Evolutionary conservation across 2,888 invertebrate species (phyloP), one percentile per base, ranked within the genome.

Genomic region (Zele albiditarsus): DNA sequence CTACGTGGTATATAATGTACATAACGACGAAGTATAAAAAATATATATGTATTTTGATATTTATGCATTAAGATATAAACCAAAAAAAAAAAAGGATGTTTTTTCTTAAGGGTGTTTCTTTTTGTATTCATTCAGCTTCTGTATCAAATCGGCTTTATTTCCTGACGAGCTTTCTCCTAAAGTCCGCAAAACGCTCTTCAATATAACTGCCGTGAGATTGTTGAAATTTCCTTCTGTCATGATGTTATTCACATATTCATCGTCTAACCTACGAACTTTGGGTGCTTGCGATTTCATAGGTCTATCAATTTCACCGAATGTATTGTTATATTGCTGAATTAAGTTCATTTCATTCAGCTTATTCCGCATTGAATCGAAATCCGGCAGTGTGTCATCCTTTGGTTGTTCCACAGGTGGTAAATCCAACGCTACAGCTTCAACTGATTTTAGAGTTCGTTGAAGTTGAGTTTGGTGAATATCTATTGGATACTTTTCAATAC

Each of bases 371-470:
- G 53, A 2, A 2, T 60, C 46, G 12, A 31, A 14, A 8, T 33
- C 46, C 12, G 73, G 73, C 23, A 67, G 12, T 10, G 73, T 67
- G 28, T 42, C 25, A 31, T 73, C 73, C 8, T 46, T 23, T 16
- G 58, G 67, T 23, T 8, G 8, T 8, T n/a, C 31, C 8, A 27
- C 46, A 4, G 57, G 67, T 25, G 38, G 38, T 10, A 27, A 46
- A 12, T 46, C 42, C 16, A 73, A 23, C 27, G 73, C 67, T 16
- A 73, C 20, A 0, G 67, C 53, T 23, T 67, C 27, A n/a, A 73
- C 28, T 20, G 58, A 66, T 8, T 14, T 27, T 14, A 33, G 6
- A 16, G n/a, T 14, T 46, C 67, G 57, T 14, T 27, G 14, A 3
- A 20, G 23, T 14, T 14, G 38, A 4, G 60, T 58, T 68, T 73